Evolutionary conservation across 37 sponge, comb jelly and placozoan species (phyloP).

Genomic region (Aplysina aerophoba): DNA sequence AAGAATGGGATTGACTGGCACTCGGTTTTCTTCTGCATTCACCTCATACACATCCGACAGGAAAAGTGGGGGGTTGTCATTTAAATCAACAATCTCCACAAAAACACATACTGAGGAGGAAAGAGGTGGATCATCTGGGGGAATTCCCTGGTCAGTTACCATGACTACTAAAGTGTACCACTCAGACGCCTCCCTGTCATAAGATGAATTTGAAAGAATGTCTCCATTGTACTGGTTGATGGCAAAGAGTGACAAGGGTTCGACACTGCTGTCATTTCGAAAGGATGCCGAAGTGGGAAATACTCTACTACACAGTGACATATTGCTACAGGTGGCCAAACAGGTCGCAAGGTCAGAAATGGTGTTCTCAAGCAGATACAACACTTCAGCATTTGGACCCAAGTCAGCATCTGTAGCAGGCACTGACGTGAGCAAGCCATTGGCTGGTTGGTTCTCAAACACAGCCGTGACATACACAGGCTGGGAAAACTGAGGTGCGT

Average conservation of each 20-base stretch:
- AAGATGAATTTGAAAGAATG: background rate
- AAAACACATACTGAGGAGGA: slow-evolving; percentile 46
- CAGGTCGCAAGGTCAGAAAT: background rate
- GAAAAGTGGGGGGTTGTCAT: slow-evolving; percentile 76
- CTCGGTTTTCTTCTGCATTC: slow-evolving; percentile 35
- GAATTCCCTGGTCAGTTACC: slow-evolving; percentile 68
- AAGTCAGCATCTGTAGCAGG: slow-evolving; percentile 60
- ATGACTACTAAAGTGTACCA: slow-evolving; percentile 60
- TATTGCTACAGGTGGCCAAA: background rate
- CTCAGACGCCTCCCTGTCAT: slow-evolving; percentile 53
- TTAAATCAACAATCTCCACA: slow-evolving; percentile 69
- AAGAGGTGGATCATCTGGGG: slow-evolving; percentile 31
- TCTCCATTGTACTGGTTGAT: background rate
- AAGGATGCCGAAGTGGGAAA: background rate
- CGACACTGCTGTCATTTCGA: background rate
- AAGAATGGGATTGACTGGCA: slow-evolving; percentile 1
- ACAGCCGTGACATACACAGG: slow-evolving; percentile 34
- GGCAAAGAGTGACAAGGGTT: background rate
- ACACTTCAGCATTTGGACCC: background rate
- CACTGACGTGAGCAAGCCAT: slow-evolving; percentile 32
- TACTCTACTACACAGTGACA: background rate
- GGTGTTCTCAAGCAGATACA: no score
- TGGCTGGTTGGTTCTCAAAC: slow-evolving; percentile 60
- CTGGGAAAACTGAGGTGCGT: slow-evolving; percentile 25
- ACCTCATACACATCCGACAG: slow-evolving; percentile 17